phyloP scores from a whole-genome alignment of 2,797 vertebrate species.

The Syngnathus rostellatus region DNA sequence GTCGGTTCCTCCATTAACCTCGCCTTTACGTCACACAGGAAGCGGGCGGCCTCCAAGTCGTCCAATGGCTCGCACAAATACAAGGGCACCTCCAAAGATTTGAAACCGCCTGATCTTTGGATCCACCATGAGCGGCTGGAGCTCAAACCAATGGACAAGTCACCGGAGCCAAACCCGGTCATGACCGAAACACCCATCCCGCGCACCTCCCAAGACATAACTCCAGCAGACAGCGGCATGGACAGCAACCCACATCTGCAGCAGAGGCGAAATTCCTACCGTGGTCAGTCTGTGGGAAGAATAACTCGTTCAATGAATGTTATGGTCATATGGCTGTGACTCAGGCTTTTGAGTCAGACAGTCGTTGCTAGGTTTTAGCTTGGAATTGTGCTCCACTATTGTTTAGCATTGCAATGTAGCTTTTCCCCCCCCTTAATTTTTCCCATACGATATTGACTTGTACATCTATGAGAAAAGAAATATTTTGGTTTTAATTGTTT shows the following conservation, averaged over 20 bases:
- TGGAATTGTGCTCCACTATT: neutral
- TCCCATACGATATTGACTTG: too few relatives aligned
- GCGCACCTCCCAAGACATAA: conserved; percentile 92
- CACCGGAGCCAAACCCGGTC: conserved; percentile 91
- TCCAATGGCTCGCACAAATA: conserved; percentile 95
- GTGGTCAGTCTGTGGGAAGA: conserved; percentile 68
- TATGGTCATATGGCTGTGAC: neutral
- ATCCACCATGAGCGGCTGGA: conserved; percentile 97
- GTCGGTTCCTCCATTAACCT: neutral
- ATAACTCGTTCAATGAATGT: conserved; percentile 10
- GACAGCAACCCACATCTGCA: conserved; percentile 85
- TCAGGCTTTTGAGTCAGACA: neutral
- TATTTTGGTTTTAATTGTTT: too few relatives aligned
- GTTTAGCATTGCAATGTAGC: neutral
- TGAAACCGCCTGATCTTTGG: conserved; percentile 97
- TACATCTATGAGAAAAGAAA: too few relatives aligned
- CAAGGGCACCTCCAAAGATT: conserved; percentile 95
- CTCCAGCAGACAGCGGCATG: conserved; percentile 83
- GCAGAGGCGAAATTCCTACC: conserved; percentile 90
- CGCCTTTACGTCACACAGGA: conserved; percentile 61
- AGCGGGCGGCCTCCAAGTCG: conserved; percentile 91
- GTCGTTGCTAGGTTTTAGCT: neutral
- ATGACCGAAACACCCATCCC: conserved; percentile 97
- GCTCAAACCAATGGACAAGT: conserved; percentile 97
- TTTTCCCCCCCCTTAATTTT: too few relatives aligned